A percentile compares a stretch with the other conserved stretches of the same genome.
These are phyloP conservation scores for Poicephalus meyeri DNA, from an alignment of 2,113 vertebrate genomes.

Conservation along the genomic window DNA sequence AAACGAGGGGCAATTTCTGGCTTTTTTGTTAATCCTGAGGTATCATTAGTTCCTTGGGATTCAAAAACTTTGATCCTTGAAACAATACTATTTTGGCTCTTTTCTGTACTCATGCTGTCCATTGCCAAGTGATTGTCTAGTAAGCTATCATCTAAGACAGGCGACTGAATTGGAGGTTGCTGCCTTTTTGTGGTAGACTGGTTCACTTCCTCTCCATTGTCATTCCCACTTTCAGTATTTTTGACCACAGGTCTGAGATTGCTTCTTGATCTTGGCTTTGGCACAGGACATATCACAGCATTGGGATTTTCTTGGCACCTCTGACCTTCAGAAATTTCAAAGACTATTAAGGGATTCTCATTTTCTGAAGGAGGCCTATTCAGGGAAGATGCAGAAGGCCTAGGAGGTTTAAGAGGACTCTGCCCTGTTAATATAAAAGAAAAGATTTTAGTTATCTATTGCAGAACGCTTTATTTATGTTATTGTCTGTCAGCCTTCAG, in stretches of 20 bases:
- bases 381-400: constrained; percentile 63
- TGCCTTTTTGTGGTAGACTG: background rate
- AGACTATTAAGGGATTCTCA: constrained; percentile 63
- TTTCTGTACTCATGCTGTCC: constrained; percentile 79
- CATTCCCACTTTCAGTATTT: constrained; percentile 70
- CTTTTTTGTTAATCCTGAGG: constrained; percentile 71
- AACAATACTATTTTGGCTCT: constrained; percentile 82
- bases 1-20: constrained; percentile 81
- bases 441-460: background rate
- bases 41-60: constrained; percentile 74
- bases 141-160: constrained; percentile 71
- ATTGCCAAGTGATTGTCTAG: constrained; percentile 52
- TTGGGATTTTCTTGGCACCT: constrained; percentile 57
- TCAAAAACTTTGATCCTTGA: constrained; percentile 92
- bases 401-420: constrained; percentile 83
- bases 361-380: constrained; percentile 47
- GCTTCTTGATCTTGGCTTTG: constrained; percentile 87
- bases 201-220: constrained; percentile 46
- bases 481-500: background rate
- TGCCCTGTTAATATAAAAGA: constrained; percentile 67
- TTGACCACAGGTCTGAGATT: constrained; percentile 74
- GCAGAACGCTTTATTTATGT: background rate
- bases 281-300: constrained; percentile 79
- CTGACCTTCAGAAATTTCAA: constrained; percentile 66
- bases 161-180: constrained; percentile 48